These are phyloP conservation scores for Elysia chlorotica DNA, from an alignment of 1,140 invertebrate species.

Conservation along the genomic window DNA sequence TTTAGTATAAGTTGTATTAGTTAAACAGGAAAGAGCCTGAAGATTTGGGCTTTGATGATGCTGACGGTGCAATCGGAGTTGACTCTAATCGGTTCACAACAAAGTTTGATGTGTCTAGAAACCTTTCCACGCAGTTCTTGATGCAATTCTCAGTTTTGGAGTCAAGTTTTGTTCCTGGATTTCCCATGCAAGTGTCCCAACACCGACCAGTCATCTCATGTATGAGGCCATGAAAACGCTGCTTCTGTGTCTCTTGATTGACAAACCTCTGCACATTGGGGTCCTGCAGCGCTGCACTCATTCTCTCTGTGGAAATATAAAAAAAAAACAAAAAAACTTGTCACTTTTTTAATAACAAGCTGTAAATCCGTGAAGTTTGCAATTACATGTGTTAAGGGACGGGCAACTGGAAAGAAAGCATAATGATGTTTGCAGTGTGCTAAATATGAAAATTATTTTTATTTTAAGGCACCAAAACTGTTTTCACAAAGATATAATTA, in stretches of 20 bases:
- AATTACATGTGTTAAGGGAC: too few relatives aligned
- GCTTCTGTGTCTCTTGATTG: conserved; percentile 85
- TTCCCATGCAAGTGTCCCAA: conserved; percentile 94
- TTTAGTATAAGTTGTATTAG: too few relatives aligned
- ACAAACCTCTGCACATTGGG: conserved; percentile 81
- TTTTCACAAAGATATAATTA: too few relatives aligned
- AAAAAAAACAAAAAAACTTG: too few relatives aligned
- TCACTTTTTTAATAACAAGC: too few relatives aligned
- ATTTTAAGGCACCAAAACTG: too few relatives aligned
- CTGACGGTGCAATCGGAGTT: conserved; percentile 6
- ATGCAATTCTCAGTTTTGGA: conserved; percentile 87
- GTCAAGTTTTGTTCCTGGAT: conserved; percentile 84
- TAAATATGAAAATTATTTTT: too few relatives aligned
- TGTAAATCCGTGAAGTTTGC: too few relatives aligned
- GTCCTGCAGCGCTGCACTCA: conserved; percentile 30
- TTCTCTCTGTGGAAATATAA: too few relatives aligned
- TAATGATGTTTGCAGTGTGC: too few relatives aligned
- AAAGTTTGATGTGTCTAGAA: conserved; percentile 73
- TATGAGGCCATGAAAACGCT: conserved; percentile 72
- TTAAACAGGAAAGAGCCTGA: conserved; percentile 5
- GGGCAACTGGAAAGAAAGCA: too few relatives aligned
- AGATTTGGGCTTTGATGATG: conserved; percentile 12
- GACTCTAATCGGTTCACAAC: conserved; percentile 38
- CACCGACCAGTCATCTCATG: conserved; percentile 91
- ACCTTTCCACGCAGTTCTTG: conserved; percentile 90